Evolutionary conservation across 2,797 vertebrate genomes (phyloP), one percentile per base, ranked within the genome.

Genomic region (Apogon talboti): DNA sequence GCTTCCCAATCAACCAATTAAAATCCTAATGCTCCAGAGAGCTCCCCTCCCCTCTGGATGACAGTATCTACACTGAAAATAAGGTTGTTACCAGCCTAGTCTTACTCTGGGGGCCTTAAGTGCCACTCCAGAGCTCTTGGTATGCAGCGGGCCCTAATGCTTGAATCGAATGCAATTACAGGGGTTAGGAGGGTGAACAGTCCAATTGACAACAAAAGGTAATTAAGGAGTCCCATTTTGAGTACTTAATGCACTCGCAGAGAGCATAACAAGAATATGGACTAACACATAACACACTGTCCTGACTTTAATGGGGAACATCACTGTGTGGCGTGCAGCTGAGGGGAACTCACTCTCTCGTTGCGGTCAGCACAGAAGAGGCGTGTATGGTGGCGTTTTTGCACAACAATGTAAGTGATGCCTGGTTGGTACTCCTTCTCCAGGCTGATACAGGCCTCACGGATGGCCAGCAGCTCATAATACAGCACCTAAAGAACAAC

Each of bases 371-470:
- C 97, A 85, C 98, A 99, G 93, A 99, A 99, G 77, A 99, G 88
- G 53, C 98, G 95, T 0, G 98, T 99, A 28, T 99, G 98, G 91
- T 99, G 98, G 74, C 98, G 93, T 88, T 99, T 99, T 92, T 99
- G 98, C 84, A 99, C 98, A 76, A 98, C 97, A 13, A 99, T 98
- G 84, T 98, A 99, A 14, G 98, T 99, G 92, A 99, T 99, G 87
- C 98, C 98, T 15, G 98, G 98, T 92, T 99, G 97, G 90, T 99
- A 99, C 87, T 99, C 98, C 75, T 99, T 98, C 92, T 99, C 98
- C 92, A 99, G 90, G 87, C 95, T 96, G 91, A 99, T 99, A 76
- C 98, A 99, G 90, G 98, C 98, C 94, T 99, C 98, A 70, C 98
- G 94, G 83, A 99, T 98, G 76, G 98, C 97, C 85, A 99, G 94